These are phyloP conservation scores for Drosophila sp. DNA, from an alignment of 1,140 invertebrate genomes.

Conservation along the genomic window DNA sequence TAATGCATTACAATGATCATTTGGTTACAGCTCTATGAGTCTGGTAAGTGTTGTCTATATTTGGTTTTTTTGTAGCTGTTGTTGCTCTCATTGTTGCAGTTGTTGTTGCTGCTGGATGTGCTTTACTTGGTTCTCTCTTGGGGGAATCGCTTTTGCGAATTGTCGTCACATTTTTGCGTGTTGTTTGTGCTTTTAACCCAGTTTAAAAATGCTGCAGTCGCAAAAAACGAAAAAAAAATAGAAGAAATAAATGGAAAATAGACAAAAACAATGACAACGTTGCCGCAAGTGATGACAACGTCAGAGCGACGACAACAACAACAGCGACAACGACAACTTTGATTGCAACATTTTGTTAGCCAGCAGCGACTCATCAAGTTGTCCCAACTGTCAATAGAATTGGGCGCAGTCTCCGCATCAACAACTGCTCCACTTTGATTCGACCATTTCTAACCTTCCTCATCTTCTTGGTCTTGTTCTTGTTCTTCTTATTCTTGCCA, in stretches of 20 bases:
- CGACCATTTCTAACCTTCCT: conserved; percentile 16
- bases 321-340: conserved; percentile 23
- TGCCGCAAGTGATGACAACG: conserved; percentile 48
- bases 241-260: too few species aligned
- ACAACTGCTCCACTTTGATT: conserved; percentile 25
- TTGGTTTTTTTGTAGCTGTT: neutral
- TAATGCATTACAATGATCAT: conserved; percentile 19
- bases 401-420: conserved; percentile 32
- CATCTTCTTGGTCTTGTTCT: too few species aligned
- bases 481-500: neutral
- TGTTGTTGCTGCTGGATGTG: conserved; percentile 22
- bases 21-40: conserved; percentile 39
- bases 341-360: conserved; percentile 48
- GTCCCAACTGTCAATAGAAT: conserved; percentile 48
- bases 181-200: conserved; percentile 59
- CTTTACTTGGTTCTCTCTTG: conserved; percentile 12
- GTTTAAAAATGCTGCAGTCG: conserved; percentile 44
- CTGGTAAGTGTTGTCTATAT: neutral
- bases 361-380: conserved; percentile 46
- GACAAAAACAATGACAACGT: conserved; percentile 45
- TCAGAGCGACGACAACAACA: conserved; percentile 14
- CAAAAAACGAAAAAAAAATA: conserved; percentile 31
- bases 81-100: neutral
- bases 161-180: conserved; percentile 57
- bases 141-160: conserved; percentile 45